Conservation (phyloP, 1,140 invertebrate species). For the Cryptotermes secundus region DNA sequence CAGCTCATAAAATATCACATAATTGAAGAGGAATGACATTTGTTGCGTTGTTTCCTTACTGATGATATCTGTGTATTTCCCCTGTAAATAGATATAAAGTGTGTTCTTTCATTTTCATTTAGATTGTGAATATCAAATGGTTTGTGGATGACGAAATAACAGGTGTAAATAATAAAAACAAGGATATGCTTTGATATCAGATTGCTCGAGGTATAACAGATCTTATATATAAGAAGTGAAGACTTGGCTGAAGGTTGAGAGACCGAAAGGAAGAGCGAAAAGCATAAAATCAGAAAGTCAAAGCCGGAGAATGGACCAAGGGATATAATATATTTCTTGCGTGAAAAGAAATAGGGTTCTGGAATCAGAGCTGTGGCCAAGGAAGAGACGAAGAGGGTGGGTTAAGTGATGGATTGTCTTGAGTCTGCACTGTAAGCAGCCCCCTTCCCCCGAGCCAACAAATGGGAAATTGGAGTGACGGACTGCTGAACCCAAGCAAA, state of each 20-base stretch:
- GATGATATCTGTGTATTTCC: too few relatives aligned
- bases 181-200: background rate
- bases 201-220: background rate
- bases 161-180: background rate
- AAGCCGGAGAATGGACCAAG: background rate
- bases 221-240: background rate
- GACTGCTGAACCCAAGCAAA: background rate
- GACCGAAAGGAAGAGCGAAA: background rate
- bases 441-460: too few relatives aligned
- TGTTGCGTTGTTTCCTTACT: too few relatives aligned
- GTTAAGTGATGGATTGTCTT: conserved; percentile 15
- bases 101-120: too few relatives aligned
- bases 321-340: conserved; percentile 10
- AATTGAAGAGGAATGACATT: too few relatives aligned
- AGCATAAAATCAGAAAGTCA: background rate
- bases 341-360: background rate
- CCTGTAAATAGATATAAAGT: too few relatives aligned
- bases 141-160: background rate
- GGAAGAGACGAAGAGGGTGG: background rate
- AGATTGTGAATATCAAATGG: background rate
- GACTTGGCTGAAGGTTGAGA: background rate
- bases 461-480: background rate
- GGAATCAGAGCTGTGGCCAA: conserved; percentile 5
- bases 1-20: too few relatives aligned
- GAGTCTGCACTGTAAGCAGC: background rate